phyloP scores from a whole-genome alignment of 2,888 invertebrate species.

The Polydrusus cervinus region DNA sequence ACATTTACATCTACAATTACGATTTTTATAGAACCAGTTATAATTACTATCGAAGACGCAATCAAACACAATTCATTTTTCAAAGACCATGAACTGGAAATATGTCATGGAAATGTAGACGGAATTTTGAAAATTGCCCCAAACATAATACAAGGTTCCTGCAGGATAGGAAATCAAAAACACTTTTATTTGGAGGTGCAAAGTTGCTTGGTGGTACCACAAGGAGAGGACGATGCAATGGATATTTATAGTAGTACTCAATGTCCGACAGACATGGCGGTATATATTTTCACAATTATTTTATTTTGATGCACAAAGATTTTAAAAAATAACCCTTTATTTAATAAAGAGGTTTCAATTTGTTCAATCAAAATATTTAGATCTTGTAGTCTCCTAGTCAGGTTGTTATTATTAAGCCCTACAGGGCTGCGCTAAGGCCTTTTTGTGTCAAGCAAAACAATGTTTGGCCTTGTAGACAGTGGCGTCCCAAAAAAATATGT shows the following conservation, averaged over 20 bases:
- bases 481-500: too few species aligned
- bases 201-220: slow-evolving; percentile 80
- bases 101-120: slow-evolving; percentile 5
- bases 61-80: slow-evolving; percentile 83
- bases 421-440: too few species aligned
- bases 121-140: slow-evolving; percentile 10
- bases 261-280: slow-evolving; percentile 84
- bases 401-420: too few species aligned
- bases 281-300: slow-evolving; percentile 65
- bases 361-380: too few species aligned
- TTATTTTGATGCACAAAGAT: slow-evolving; percentile 70
- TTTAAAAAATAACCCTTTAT: too few species aligned
- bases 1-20: neutral
- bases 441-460: too few species aligned
- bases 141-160: slow-evolving; percentile 74
- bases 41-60: slow-evolving; percentile 92
- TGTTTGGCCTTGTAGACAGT: too few species aligned
- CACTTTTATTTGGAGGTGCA: slow-evolving; percentile 97
- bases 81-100: neutral
- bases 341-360: too few species aligned
- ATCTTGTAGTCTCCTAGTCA: too few species aligned
- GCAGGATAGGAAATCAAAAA: slow-evolving; percentile 91
- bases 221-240: slow-evolving; percentile 86
- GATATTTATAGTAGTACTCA: slow-evolving; percentile 91
- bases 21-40: slow-evolving; percentile 75